phyloP scores from a whole-genome alignment of 2,797 vertebrate species.

The Sebastes baramenuke region DNA sequence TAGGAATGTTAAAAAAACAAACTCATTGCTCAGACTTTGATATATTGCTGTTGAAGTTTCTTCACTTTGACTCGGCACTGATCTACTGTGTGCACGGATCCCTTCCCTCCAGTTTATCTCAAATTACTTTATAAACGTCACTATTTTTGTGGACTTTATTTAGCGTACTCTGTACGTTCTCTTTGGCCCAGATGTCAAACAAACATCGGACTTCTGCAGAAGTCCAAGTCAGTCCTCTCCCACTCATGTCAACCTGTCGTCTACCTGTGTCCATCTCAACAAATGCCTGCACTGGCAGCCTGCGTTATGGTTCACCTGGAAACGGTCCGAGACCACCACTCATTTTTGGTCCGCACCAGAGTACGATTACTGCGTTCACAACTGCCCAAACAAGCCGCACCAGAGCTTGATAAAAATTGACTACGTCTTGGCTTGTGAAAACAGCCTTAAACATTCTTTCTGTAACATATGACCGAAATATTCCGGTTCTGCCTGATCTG shows the following conservation, averaged over 20 bases:
- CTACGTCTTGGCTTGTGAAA: neutral
- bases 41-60: neutral
- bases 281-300: neutral
- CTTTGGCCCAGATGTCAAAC: too few relatives aligned
- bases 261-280: neutral
- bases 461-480: neutral
- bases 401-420: neutral
- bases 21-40: neutral
- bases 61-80: neutral
- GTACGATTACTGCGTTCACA: neutral
- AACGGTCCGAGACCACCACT: neutral
- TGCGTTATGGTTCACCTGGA: neutral
- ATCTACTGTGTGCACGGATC: neutral
- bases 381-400: rapidly evolving
- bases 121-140: neutral
- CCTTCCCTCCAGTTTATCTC: neutral
- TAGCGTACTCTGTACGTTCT: neutral
- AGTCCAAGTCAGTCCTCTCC: neutral
- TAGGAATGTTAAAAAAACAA: neutral
- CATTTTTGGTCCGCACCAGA: neutral
- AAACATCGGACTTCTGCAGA: neutral
- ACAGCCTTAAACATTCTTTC: neutral
- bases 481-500: neutral
- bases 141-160: neutral
- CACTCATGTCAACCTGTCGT: neutral